Conservation (phyloP, 2,113 vertebrate genomes). For the Gallinago undulata region DNA sequence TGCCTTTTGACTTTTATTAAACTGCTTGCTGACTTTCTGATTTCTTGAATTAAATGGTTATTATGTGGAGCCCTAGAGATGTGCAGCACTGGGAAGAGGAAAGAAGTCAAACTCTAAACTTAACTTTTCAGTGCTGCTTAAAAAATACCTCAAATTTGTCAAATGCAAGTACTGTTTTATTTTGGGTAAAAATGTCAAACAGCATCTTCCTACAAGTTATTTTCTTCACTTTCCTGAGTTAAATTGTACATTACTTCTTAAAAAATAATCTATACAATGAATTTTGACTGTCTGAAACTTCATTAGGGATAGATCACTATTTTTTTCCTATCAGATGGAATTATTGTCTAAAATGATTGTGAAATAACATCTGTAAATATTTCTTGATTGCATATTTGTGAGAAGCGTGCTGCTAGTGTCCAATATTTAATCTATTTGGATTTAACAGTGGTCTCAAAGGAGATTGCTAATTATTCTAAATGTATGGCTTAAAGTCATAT, state of each 20-base stretch:
- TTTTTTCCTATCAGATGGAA: background rate
- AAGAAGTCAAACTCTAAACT: background rate
- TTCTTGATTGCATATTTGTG: background rate
- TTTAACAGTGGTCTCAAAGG: background rate
- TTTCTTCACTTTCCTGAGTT: background rate
- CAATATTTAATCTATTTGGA: background rate
- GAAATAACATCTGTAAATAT: background rate
- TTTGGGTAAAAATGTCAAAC: background rate
- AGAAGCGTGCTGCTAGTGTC: background rate
- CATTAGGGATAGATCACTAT: background rate
- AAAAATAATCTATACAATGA: background rate
- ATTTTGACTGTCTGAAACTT: background rate
- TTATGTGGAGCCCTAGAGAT: background rate
- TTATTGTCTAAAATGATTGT: background rate
- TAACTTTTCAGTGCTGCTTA: background rate
- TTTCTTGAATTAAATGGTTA: background rate
- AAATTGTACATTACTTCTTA: background rate
- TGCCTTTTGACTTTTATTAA: constrained; percentile 28
- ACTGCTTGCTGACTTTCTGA: background rate
- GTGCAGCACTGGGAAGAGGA: background rate
- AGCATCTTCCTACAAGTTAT: background rate
- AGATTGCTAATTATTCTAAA: background rate
- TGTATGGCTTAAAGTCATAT: background rate
- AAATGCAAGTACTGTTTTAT: background rate
- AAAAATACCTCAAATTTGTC: background rate